Conservation (phyloP, 2,113 vertebrate genomes). For the Podarcis cretensis region DNA sequence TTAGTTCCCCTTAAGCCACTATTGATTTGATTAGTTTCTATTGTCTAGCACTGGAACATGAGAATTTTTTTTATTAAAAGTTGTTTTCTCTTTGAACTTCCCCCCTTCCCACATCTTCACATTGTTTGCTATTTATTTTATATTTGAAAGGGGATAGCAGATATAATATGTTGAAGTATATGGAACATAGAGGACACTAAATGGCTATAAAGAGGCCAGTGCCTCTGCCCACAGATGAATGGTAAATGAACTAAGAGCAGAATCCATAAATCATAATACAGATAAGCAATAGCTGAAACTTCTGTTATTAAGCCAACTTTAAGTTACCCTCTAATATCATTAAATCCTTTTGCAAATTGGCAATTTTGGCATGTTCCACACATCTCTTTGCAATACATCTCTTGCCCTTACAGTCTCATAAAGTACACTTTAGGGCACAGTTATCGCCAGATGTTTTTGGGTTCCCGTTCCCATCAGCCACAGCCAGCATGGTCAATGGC, state of each 20-base stretch:
- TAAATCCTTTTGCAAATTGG: neutral
- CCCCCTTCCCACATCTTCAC: too few species aligned
- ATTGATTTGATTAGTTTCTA: neutral
- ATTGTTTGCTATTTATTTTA: neutral
- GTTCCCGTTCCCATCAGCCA: too few species aligned
- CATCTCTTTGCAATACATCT: neutral
- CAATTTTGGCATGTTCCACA: neutral
- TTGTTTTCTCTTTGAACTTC: neutral
- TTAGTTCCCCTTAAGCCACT: too few species aligned
- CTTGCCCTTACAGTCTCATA: neutral
- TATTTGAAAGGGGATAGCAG: neutral
- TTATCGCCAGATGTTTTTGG: too few species aligned
- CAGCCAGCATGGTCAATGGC: too few species aligned
- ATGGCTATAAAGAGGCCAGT: neutral
- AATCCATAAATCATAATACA: neutral
- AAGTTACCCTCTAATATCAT: neutral
- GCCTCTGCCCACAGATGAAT: neutral
- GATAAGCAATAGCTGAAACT: neutral
- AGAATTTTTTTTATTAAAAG: too few species aligned
- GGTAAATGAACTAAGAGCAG: neutral
- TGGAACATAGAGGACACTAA: too few species aligned
- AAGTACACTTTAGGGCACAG: too few species aligned
- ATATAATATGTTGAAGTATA: too few species aligned
- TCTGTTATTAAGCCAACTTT: neutral
- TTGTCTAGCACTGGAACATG: neutral